Conservation (phyloP, 64 coral and sea anemone species). For the Cladopsammia gracilis region DNA sequence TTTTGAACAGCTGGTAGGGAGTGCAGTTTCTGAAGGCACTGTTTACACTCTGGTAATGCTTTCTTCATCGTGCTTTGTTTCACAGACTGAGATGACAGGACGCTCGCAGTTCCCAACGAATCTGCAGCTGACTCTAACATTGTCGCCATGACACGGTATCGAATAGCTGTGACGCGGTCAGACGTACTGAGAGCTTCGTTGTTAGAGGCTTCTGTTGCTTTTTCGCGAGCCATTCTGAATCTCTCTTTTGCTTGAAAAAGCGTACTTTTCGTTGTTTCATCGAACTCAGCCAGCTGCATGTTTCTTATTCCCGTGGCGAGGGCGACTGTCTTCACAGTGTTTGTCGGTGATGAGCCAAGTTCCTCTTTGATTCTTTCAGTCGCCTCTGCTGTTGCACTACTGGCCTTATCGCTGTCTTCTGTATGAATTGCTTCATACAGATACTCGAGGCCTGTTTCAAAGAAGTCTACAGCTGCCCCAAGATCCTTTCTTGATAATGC, state of each 20-base stretch:
- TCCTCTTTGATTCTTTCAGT: not conserved
- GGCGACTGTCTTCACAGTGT: not conserved
- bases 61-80: not conserved
- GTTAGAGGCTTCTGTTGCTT: not conserved
- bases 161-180: conserved; percentile 13
- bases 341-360: not conserved
- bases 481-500: not conserved
- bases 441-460: conserved; percentile 3
- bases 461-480: not conserved
- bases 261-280: not conserved
- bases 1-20: not conserved
- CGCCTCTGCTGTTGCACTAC: not conserved
- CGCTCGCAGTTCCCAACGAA: not conserved
- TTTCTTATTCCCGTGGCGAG: not conserved
- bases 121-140: not conserved
- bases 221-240: too few species aligned
- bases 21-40: conserved; percentile 46
- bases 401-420: not conserved
- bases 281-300: conserved; percentile 2
- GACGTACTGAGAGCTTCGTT: not conserved
- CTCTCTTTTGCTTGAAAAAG: conserved; percentile 1
- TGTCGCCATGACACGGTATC: conserved; percentile 6
- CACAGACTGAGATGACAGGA: not conserved
- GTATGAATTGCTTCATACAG: not conserved
- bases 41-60: not conserved